These are phyloP conservation scores for Parazoanthus atlanticus DNA, from an alignment of 92 coral and sea anemone genomes.

Conservation along the genomic window DNA sequence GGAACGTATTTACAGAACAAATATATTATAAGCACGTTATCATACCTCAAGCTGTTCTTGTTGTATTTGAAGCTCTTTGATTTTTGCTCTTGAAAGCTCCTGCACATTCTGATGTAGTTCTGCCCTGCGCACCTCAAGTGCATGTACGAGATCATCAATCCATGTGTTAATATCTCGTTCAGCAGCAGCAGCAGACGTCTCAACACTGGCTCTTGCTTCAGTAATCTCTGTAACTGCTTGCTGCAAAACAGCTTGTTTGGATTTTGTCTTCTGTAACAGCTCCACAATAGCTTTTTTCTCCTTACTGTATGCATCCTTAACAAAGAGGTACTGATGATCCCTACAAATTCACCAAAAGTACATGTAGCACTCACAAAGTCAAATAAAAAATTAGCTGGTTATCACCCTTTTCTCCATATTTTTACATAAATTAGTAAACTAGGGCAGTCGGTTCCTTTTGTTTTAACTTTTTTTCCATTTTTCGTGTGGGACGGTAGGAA, in stretches of 20 bases:
- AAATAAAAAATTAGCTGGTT: no score
- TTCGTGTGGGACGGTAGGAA: no score
- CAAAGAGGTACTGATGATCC: constrained; percentile 49
- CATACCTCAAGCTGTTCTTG: constrained; percentile 29
- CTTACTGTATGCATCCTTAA: constrained; percentile 38
- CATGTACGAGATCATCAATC: neutral
- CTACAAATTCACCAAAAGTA: neutral
- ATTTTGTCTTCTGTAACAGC: constrained; percentile 37
- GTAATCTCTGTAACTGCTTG: constrained; percentile 5
- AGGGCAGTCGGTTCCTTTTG: no score
- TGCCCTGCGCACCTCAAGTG: constrained; percentile 6
- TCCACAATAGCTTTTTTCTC: constrained; percentile 41
- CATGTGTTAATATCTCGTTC: neutral
- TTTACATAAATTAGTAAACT: no score
- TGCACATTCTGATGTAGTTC: constrained; percentile 7
- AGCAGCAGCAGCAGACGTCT: neutral
- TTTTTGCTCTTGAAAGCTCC: neutral
- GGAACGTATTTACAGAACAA: neutral
- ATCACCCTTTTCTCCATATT: no score
- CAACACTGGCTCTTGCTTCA: constrained; percentile 6
- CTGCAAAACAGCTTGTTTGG: constrained; percentile 13
- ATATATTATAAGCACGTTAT: neutral
- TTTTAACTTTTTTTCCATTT: no score
- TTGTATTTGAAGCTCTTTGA: constrained; percentile 18
- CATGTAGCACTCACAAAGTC: no score